Conservation (phyloP, 1,140 invertebrate species). For the Lepidurus packardi region DNA sequence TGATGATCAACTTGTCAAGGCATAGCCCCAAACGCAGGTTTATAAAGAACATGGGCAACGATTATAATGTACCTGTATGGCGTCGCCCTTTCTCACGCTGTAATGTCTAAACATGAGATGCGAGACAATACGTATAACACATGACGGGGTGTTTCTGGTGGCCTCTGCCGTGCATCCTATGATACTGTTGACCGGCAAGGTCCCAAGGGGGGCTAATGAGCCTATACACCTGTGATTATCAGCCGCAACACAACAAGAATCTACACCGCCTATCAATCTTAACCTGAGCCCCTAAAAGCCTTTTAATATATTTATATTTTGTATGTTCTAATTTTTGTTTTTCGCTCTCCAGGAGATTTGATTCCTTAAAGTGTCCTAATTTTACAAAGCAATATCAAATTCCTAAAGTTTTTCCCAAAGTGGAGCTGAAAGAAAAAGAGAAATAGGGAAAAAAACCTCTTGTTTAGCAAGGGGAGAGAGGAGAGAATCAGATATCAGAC, state of each 20-base stretch:
- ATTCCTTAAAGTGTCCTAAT: background rate
- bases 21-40: background rate
- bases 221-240: constrained; percentile 9
- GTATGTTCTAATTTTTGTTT: too few relatives aligned
- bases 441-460: too few relatives aligned
- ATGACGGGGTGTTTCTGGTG: too few relatives aligned
- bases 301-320: background rate
- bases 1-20: constrained; percentile 19
- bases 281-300: too few relatives aligned
- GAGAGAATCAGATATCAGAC: too few relatives aligned
- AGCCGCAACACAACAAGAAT: background rate
- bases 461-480: too few relatives aligned
- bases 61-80: constrained; percentile 1
- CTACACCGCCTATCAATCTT: background rate
- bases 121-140: background rate
- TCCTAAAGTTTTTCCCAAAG: background rate
- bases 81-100: constrained; percentile 16
- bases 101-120: background rate
- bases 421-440: background rate
- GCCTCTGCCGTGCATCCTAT: too few relatives aligned
- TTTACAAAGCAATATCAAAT: background rate
- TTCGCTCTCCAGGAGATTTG: too few relatives aligned
- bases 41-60: background rate
- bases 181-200: background rate
- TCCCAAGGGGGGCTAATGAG: background rate